These are phyloP conservation scores for Stomatorhinus walkeri DNA, from an alignment of 2,797 vertebrate genomes.

Conservation along the genomic window DNA sequence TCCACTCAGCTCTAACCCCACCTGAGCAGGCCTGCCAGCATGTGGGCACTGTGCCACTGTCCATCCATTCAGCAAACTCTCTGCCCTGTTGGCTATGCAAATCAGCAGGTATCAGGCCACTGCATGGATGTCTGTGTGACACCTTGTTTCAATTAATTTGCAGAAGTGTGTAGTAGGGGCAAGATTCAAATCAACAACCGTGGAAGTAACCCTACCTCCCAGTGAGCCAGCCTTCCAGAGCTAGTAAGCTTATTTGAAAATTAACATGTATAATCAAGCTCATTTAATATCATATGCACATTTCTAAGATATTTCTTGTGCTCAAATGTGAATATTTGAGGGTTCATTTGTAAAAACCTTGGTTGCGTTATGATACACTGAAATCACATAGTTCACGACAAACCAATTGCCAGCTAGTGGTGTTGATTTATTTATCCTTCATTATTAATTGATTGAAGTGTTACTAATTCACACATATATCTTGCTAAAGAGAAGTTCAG, in stretches of 20 bases:
- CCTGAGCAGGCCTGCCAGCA: too few species aligned
- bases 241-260: neutral
- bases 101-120: neutral
- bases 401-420: neutral
- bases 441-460: neutral
- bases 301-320: neutral
- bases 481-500: neutral
- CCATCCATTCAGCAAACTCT: neutral
- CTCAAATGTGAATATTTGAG: neutral
- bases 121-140: neutral
- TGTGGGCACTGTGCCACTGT: neutral
- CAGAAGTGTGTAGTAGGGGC: neutral
- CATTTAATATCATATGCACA: neutral
- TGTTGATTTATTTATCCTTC: neutral
- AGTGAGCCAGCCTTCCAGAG: neutral
- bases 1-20: neutral
- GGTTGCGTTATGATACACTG: neutral
- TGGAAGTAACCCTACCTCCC: neutral
- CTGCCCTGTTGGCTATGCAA: neutral
- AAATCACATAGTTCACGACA: neutral
- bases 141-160: neutral
- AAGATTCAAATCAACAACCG: neutral
- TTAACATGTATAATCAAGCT: neutral
- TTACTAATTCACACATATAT: neutral
- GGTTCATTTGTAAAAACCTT: neutral